Conservation (phyloP, 2,888 invertebrate species). For the Platynereis dumerilii region DNA sequence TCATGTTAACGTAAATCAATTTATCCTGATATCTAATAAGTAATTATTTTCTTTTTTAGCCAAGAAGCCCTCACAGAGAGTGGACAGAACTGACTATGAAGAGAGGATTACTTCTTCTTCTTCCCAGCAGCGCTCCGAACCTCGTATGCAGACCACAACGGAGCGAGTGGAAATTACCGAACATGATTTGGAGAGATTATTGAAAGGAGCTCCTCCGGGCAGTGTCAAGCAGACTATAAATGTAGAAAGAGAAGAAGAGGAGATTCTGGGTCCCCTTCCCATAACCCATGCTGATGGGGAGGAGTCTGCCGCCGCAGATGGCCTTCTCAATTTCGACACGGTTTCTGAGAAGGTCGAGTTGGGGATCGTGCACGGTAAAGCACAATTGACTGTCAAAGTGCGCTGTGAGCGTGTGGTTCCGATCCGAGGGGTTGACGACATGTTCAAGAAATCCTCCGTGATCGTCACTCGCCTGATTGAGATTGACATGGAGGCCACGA, state of each 20-base stretch:
- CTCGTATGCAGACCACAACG: too few species aligned
- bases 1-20: too few species aligned
- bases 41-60: too few species aligned
- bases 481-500: constrained; percentile 59
- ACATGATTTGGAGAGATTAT: constrained; percentile 21
- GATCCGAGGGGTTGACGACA: constrained; percentile 56
- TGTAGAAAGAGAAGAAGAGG: constrained; percentile 42
- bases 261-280: constrained; percentile 40
- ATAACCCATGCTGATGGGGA: constrained; percentile 27
- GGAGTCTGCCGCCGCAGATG: constrained; percentile 18
- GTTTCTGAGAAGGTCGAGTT: constrained; percentile 44
- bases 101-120: too few species aligned
- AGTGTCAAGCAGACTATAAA: constrained; percentile 41
- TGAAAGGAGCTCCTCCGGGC: constrained; percentile 29
- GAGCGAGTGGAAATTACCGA: background rate
- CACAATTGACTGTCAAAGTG: constrained; percentile 49
- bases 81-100: too few species aligned
- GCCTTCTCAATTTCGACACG: constrained; percentile 41
- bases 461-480: constrained; percentile 60
- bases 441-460: constrained; percentile 60
- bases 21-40: too few species aligned
- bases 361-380: constrained; percentile 36
- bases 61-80: too few species aligned
- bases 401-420: constrained; percentile 59
- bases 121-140: too few species aligned